Conservation (phyloP, 2,113 vertebrate genomes). For the Sylvietta virens region DNA sequence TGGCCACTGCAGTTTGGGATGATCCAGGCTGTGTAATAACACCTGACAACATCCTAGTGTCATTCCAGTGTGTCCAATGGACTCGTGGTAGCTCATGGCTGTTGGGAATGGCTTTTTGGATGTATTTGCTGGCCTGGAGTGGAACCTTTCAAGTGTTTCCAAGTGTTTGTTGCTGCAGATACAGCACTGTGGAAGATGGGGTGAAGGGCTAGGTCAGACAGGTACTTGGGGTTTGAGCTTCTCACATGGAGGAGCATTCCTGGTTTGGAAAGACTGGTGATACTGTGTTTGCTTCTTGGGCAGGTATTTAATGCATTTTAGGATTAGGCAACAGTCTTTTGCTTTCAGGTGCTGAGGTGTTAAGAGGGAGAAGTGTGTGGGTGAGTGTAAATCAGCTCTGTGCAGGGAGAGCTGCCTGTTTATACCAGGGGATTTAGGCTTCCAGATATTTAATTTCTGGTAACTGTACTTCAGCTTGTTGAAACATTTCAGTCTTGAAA, state of each 20-base stretch:
- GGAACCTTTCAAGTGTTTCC: background rate
- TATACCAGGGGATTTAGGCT: background rate
- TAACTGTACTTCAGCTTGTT: background rate
- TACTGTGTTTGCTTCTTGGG: background rate
- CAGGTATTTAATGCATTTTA: background rate
- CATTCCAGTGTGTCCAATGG: rapidly evolving
- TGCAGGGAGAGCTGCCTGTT: background rate
- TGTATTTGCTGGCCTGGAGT: background rate
- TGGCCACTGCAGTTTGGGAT: background rate
- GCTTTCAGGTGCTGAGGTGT: background rate
- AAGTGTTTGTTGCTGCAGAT: background rate
- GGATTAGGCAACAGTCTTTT: background rate
- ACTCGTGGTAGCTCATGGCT: background rate
- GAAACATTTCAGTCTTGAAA: slow-evolving; percentile 9
- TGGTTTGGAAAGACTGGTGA: background rate
- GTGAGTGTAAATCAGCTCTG: slow-evolving; percentile 3
- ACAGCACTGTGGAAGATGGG: background rate
- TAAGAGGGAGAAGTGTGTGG: background rate
- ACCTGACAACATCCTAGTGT: background rate
- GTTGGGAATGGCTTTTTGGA: background rate
- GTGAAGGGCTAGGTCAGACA: background rate
- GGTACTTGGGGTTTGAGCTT: background rate
- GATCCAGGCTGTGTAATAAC: background rate
- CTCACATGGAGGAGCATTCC: background rate
- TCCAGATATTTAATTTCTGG: slow-evolving; percentile 32